Conservation (phyloP, 2,797 vertebrate species). For the Sebastiscus albofasciatus region DNA sequence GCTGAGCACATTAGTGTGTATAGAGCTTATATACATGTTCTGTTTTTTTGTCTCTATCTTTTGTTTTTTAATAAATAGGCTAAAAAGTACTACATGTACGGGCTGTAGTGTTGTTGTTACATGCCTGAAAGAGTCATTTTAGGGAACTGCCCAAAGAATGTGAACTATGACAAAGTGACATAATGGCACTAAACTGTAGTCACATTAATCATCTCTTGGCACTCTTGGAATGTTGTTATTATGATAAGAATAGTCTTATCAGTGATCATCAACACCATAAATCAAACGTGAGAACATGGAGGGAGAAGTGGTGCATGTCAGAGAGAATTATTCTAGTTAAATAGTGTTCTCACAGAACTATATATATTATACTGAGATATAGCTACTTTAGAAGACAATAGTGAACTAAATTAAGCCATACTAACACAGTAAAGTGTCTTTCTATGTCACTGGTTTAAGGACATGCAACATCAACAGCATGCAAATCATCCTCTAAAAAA, state of each 20-base stretch:
- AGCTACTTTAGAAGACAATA: background rate
- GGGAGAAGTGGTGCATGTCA: background rate
- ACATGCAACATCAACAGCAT: background rate
- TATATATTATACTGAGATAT: background rate
- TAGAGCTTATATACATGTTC: background rate
- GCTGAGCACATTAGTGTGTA: background rate
- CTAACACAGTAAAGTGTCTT: too few species aligned
- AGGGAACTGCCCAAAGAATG: conserved; percentile 19
- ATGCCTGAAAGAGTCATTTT: conserved; percentile 2
- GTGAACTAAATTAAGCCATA: too few species aligned
- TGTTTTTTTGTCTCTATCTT: background rate
- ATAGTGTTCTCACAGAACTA: background rate
- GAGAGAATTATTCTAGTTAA: background rate
- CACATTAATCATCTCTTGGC: conserved; percentile 43
- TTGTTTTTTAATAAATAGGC: background rate
- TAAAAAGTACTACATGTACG: background rate
- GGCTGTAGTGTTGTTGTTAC: background rate
- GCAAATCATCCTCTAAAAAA: background rate
- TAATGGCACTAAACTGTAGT: conserved; percentile 9
- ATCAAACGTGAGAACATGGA: conserved; percentile 21
- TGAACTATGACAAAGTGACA: conserved; percentile 43
- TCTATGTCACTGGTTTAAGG: background rate
- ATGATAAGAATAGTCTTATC: conserved; percentile 28
- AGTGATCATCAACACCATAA: conserved; percentile 38
- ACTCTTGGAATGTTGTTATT: conserved; percentile 37